phyloP scores from a whole-genome alignment of 2,888 invertebrate genomes.

The Oscheius onirici region DNA sequence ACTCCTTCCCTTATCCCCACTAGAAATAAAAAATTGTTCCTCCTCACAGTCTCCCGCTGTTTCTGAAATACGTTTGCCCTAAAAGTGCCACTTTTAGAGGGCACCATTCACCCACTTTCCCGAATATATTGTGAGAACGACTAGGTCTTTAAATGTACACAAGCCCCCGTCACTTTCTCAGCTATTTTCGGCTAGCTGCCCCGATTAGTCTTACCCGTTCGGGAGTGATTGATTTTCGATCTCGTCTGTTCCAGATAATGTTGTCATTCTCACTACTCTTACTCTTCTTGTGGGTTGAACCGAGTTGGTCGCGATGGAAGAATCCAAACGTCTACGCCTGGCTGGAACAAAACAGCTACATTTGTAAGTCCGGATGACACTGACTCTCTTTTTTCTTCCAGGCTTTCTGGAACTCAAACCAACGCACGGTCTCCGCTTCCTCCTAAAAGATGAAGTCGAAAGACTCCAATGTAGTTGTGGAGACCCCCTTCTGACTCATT shows the following conservation, averaged over 20 bases:
- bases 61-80: conserved; percentile 1
- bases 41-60: conserved; percentile 3
- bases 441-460: conserved; percentile 21
- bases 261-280: conserved; percentile 1
- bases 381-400: neutral
- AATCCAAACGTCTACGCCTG: conserved; percentile 29
- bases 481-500: conserved; percentile 24
- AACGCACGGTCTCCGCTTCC: conserved; percentile 8
- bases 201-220: too few relatives aligned
- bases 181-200: too few relatives aligned
- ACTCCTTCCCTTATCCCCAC: too few relatives aligned
- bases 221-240: too few relatives aligned
- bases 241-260: too few relatives aligned
- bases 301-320: neutral
- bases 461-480: conserved; percentile 26
- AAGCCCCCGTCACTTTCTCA: too few relatives aligned
- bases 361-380: too few relatives aligned
- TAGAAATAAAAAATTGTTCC: too few relatives aligned
- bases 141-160: too few relatives aligned
- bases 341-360: conserved; percentile 34
- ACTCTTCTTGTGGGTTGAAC: neutral
- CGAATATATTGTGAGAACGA: neutral
- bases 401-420: conserved; percentile 20
- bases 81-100: neutral
- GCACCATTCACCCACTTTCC: conserved; percentile 2